Evolutionary conservation across 2,113 vertebrate genomes (phyloP).

Genomic region (Periophthalmus modestus): DNA sequence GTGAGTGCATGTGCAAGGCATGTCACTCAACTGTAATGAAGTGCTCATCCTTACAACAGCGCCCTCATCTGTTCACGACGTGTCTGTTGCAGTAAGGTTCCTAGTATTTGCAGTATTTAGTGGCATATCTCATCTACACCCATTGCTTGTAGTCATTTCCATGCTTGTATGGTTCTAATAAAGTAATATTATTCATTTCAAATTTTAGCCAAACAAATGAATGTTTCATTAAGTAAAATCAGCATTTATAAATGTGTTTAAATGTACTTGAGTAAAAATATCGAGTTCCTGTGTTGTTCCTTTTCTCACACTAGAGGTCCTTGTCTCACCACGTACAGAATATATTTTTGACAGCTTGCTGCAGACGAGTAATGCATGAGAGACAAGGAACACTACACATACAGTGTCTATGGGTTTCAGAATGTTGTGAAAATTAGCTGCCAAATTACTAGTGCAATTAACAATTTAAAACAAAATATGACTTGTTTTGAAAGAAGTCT

Average conservation of each 20-base stretch:
- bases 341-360: slow-evolving; percentile 7
- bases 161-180: too few species aligned
- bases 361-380: slow-evolving; percentile 3
- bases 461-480: too few species aligned
- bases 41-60: slow-evolving; percentile 35
- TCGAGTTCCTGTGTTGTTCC: background rate
- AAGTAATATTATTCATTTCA: too few species aligned
- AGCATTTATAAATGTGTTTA: background rate
- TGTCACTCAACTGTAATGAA: background rate
- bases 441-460: too few species aligned
- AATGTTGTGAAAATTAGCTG: too few species aligned
- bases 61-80: slow-evolving; percentile 37
- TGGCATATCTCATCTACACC: too few species aligned
- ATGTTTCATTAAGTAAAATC: background rate
- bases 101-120: background rate
- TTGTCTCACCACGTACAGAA: slow-evolving; percentile 18
- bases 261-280: too few species aligned
- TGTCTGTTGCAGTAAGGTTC: background rate
- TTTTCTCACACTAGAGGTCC: slow-evolving; percentile 54
- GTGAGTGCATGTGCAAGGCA: background rate
- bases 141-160: too few species aligned
- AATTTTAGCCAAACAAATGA: too few species aligned
- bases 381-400: background rate
- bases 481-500: too few species aligned
- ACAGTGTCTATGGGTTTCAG: too few species aligned